These are phyloP conservation scores for Noctilio leporinus DNA, from an alignment of 2,113 vertebrate species.

Conservation along the genomic window DNA sequence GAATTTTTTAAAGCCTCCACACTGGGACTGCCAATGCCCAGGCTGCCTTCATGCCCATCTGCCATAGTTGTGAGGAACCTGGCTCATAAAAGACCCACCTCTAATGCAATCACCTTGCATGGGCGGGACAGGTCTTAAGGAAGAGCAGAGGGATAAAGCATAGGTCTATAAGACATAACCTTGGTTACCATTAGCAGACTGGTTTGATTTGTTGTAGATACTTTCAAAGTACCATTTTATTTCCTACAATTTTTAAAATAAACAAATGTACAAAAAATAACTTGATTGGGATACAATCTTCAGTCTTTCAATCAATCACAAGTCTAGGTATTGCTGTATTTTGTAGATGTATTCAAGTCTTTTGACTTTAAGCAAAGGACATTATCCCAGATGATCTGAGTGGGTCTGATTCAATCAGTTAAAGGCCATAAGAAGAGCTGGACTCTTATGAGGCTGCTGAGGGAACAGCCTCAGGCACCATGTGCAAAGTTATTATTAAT, in stretches of 20 bases:
- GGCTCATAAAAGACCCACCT: accelerated
- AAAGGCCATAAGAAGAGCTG: neutral
- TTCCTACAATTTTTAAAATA: constrained; percentile 60
- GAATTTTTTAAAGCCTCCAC: neutral
- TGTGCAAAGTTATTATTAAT: neutral
- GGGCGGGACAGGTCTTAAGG: neutral
- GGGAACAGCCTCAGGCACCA: neutral
- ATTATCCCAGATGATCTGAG: neutral
- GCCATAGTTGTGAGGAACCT: neutral
- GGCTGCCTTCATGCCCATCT: neutral
- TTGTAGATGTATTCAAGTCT: neutral
- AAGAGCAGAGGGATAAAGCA: neutral
- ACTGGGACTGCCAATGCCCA: accelerated
- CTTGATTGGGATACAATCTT: neutral
- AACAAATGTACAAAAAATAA: neutral
- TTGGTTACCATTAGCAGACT: neutral
- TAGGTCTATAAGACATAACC: neutral
- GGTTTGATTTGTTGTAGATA: constrained; percentile 44
- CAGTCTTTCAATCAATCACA: neutral
- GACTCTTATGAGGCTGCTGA: neutral
- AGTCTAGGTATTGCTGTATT: neutral
- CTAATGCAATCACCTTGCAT: no score
- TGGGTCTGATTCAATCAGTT: neutral
- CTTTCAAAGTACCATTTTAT: constrained; percentile 34
- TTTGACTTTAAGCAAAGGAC: neutral